Conservation (phyloP, 1,140 invertebrate genomes). For the Potamilus streckersoni region DNA sequence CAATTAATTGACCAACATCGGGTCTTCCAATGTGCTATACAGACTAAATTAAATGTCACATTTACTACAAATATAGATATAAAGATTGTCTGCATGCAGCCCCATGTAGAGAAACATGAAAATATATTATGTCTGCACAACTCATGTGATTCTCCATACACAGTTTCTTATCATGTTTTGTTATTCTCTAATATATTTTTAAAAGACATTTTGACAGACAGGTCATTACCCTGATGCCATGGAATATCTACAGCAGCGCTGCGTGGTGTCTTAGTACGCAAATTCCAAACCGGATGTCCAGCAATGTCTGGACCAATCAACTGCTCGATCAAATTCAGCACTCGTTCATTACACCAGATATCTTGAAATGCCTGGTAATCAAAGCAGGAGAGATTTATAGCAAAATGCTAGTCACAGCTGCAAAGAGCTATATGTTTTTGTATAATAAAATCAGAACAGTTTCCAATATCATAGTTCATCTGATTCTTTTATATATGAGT, state of each 20-base stretch:
- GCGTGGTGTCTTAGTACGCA: conserved; percentile 58
- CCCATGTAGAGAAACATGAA: not conserved
- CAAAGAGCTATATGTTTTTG: too few relatives aligned
- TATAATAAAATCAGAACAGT: too few relatives aligned
- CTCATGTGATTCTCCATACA: not conserved
- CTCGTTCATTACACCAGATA: conserved; percentile 51
- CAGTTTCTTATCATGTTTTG: not conserved
- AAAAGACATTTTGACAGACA: conserved; percentile 1
- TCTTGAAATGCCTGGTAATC: conserved; percentile 41
- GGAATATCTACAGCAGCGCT: conserved; percentile 51
- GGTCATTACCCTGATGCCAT: conserved; percentile 57
- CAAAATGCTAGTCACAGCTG: too few relatives aligned
- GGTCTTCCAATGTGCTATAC: not conserved
- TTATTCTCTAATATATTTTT: not conserved
- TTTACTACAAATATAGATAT: not conserved
- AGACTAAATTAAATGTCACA: not conserved
- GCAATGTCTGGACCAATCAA: conserved; percentile 59
- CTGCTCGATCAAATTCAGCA: conserved; percentile 59
- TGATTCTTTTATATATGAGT: too few relatives aligned
- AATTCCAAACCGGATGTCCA: conserved; percentile 62
- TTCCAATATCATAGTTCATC: too few relatives aligned
- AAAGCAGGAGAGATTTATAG: not conserved
- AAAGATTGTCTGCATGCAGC: not conserved
- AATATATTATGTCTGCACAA: not conserved
- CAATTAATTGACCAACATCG: not conserved